Conservation (phyloP, 2,888 invertebrate species). For the Anorthoa munda region DNA sequence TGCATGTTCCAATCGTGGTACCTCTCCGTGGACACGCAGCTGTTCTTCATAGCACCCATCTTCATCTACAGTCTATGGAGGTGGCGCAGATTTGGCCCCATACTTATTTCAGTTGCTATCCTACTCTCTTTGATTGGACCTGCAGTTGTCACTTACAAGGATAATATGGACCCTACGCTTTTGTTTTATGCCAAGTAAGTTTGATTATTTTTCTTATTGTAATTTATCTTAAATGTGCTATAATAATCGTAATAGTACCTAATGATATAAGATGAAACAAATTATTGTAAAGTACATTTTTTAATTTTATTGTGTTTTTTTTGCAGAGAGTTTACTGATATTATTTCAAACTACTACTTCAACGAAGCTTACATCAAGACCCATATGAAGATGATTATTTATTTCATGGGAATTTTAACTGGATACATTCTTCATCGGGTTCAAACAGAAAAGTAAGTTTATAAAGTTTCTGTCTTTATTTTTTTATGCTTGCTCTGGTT, state of each 20-base stretch:
- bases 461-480: neutral
- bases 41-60: conserved; percentile 93
- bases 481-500: neutral
- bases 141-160: conserved; percentile 90
- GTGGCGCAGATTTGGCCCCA: conserved; percentile 91
- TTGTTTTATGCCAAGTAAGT: conserved; percentile 93
- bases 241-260: neutral
- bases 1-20: conserved; percentile 95
- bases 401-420: conserved; percentile 92
- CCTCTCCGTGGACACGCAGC: conserved; percentile 92
- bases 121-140: conserved; percentile 89
- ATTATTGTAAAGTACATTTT: neutral
- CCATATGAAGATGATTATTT: conserved; percentile 94
- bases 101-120: conserved; percentile 87
- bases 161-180: conserved; percentile 93
- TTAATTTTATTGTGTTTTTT: conserved; percentile 26
- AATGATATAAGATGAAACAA: neutral
- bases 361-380: conserved; percentile 93
- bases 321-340: conserved; percentile 92
- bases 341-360: conserved; percentile 92
- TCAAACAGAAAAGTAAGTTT: conserved; percentile 91
- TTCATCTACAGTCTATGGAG: conserved; percentile 93
- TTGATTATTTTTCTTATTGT: neutral
- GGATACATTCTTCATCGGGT: conserved; percentile 93
- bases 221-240: neutral